A percentile compares a stretch with the other conserved stretches of the same genome.
These are phyloP conservation scores for Leptonema lineaticorne DNA, from an alignment of 1,140 invertebrate genomes.

Conservation along the genomic window DNA sequence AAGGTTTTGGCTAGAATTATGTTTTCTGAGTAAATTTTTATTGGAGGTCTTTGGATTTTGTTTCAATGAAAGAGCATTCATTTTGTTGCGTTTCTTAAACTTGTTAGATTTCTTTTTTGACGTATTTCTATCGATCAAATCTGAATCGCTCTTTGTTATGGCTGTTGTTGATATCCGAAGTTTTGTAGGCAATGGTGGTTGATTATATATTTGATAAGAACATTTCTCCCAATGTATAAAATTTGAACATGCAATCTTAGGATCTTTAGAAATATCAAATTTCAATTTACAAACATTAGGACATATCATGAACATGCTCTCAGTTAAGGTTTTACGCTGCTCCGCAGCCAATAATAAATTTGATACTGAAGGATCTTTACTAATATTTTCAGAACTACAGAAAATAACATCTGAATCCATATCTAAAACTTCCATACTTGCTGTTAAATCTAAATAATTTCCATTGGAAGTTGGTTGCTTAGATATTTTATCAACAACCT, in stretches of 20 bases:
- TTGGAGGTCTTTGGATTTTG: not conserved
- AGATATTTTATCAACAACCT: not conserved
- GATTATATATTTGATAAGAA: slow-evolving; percentile 42
- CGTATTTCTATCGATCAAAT: slow-evolving; percentile 22
- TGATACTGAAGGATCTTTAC: slow-evolving; percentile 32
- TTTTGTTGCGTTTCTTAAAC: not conserved
- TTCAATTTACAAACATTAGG: slow-evolving; percentile 26
- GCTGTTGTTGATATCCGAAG: not conserved
- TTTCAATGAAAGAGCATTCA: not conserved
- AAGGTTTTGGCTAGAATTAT: slow-evolving; percentile 30
- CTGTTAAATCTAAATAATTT: not conserved
- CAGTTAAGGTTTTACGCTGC: slow-evolving; percentile 29
- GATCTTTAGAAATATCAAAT: slow-evolving; percentile 33
- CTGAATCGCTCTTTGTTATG: slow-evolving; percentile 30
- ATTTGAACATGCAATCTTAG: slow-evolving; percentile 48
- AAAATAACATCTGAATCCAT: slow-evolving; percentile 12
- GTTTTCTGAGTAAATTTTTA: not conserved
- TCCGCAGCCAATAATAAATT: slow-evolving; percentile 34
- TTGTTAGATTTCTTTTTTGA: not conserved
- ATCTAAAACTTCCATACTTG: slow-evolving; percentile 3
- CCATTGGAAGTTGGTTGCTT: not conserved
- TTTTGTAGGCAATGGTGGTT: not conserved
- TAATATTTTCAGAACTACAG: slow-evolving; percentile 28
- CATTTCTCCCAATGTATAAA: slow-evolving; percentile 54
- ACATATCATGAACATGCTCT: slow-evolving; percentile 40